Evolutionary conservation across 2,113 vertebrate species (phyloP), one percentile per base, ranked within the genome.

Genomic region (Pelecanoides urinatrix): DNA sequence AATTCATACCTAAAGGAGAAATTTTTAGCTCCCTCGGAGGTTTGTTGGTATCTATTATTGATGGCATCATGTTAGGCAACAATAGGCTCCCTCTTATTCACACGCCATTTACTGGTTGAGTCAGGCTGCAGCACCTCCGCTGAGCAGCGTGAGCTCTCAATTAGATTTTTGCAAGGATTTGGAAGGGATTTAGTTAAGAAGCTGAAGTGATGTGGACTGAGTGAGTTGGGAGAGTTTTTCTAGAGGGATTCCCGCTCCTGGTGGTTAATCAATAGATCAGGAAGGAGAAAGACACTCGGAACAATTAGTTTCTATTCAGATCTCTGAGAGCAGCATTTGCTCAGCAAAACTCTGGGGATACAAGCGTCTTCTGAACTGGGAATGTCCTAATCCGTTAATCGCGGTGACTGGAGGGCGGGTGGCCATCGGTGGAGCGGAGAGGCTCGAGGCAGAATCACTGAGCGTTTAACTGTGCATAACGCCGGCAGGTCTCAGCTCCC

Each of bases 1-100:
- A 99, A 99, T 99, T 99, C 97, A 99, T 99, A 98, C 93, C 86
- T 97, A 97, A 98, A 95, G 97, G 96, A 98, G 98, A 98, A 98
- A 98, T 98, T 96, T 99, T 98, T 98, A 98, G 98, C 98, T 97
- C 98, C 97, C 98, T 98, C 90, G 29, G 97, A 98, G 98, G 98
- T 98, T 98, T 96, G 97, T 94, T 94, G 84, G 75, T 94, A 98
- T 99, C 98, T 97, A 99, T 99, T 99, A 99, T 99, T 99, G 98
- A 99, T 99, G 98, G 98, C 97, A 96, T 98, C 67, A 17, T 86
- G 94, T 97, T 98, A 98, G 98, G 98, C 97, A 96, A 97, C 98
- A 97, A 91, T 97, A 97, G 96, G 96, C 91, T 90, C 94, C 97
- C 98, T 97, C 97, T 97, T 97, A 95, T 96, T 98, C 98, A 94